Evolutionary conservation across 1,140 invertebrate genomes (phyloP).

Genomic region (Anastrepha ludens): DNA sequence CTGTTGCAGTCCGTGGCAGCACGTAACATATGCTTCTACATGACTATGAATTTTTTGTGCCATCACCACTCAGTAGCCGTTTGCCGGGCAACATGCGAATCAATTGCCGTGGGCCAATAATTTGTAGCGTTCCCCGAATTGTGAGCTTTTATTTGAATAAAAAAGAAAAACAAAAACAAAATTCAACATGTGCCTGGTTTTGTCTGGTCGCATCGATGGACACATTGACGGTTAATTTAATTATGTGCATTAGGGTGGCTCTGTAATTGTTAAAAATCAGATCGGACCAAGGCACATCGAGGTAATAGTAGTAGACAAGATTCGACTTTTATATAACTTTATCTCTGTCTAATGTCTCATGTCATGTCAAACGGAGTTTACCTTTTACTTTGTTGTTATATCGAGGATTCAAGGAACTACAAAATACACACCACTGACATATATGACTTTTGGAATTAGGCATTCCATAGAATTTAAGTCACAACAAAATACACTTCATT

Average conservation of each 20-base stretch:
- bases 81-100: background rate
- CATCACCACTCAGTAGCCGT: background rate
- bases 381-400: too few species aligned
- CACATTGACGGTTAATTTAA: background rate
- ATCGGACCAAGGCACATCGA: too few species aligned
- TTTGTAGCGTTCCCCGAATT: background rate
- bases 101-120: background rate
- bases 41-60: constrained; percentile 2
- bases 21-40: background rate
- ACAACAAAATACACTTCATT: too few species aligned
- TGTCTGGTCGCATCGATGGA: background rate
- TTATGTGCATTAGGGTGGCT: background rate
- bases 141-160: background rate
- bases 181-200: too few species aligned
- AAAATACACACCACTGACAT: too few species aligned
- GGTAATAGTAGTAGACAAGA: background rate
- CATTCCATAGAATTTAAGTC: too few species aligned
- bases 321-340: too few species aligned
- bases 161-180: too few species aligned
- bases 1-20: background rate
- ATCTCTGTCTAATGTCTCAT: too few species aligned
- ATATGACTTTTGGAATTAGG: too few species aligned
- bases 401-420: too few species aligned
- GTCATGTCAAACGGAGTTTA: too few species aligned
- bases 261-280: background rate